Base-by-base conservation (phyloP, 2,797 vertebrate genomes). In the Sebastes itinus region DNA sequence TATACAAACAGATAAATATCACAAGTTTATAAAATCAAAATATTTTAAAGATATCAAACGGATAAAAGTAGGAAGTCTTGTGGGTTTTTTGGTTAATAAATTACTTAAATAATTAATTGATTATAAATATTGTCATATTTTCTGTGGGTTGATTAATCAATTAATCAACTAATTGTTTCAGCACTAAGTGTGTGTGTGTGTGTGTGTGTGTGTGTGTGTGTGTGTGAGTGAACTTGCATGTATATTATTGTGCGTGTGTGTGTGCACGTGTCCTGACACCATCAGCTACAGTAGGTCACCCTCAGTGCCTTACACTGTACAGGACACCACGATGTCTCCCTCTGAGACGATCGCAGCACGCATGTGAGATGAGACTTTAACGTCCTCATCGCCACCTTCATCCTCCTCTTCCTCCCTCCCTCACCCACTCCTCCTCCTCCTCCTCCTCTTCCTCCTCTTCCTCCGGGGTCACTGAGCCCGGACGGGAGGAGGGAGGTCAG, bases 291-390 rank as follows among this genome's bases (percentile, higher is more conserved):
- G 90, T 87, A 89, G 88, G 92, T 92, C 66, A 91, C 82, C 90
- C 88, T 90, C 91, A 94, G 95, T 95, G 94, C 95, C 95, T 95
- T 95, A 92, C 86, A 87, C 91, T 90, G 88, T 90, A 86, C 87
- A 81, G 88, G 87, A 89, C 87, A 83, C 85, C 8, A 76, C 62
- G 72, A 81, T 72, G 82, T 82, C 68, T 80, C 78, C 86, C 58
- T 67, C 74, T 59, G 75, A 87, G 77, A 72, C 67, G 22, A 76
- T 82, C 80, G 22, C 65, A 55, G 70, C 80, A 62, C 79, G 64
- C 67, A 70, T 9, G 6, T 11, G 30, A 59, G 22, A 25, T 58
- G 35, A 38, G 35, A 38, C 16, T 46, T 73, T 42, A 28, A 20
- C 6, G 28, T 81, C 83, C 52, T 78, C 54, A n/a, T 84, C 58